Evolutionary conservation across 2,888 invertebrate genomes (phyloP).

Genomic region (Pristionchus japonicus): DNA sequence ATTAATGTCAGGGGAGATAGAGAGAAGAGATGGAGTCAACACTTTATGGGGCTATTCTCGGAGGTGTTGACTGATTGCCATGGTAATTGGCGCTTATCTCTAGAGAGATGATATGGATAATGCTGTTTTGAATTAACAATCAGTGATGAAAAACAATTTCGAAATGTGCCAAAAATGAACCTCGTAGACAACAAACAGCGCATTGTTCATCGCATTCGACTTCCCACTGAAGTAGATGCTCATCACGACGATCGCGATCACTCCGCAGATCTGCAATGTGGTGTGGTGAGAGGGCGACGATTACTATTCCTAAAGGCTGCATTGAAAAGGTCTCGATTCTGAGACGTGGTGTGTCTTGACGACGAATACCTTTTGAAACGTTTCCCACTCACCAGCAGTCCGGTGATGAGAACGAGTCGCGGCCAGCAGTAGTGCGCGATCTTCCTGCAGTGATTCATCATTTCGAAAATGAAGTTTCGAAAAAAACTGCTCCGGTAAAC

Average conservation of each 20-base stretch:
- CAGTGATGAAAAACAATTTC: background rate
- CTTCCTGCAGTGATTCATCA: slow-evolving; percentile 44
- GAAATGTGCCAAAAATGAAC: slow-evolving; percentile 47
- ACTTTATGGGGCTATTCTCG: background rate
- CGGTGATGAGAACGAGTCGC: slow-evolving; percentile 54
- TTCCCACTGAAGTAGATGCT: slow-evolving; percentile 61
- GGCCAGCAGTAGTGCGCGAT: slow-evolving; percentile 58
- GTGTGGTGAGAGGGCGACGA: background rate
- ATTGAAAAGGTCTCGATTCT: background rate
- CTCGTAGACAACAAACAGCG: slow-evolving; percentile 58
- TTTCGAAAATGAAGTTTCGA: too few relatives aligned
- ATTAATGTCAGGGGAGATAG: background rate
- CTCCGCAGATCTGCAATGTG: slow-evolving; percentile 51
- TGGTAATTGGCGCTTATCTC: background rate
- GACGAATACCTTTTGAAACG: background rate
- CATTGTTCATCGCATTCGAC: slow-evolving; percentile 59
- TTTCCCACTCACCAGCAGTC: slow-evolving; percentile 50
- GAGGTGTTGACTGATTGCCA: background rate
- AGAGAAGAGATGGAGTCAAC: background rate
- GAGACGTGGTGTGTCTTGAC: too few relatives aligned
- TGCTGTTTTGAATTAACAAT: too few relatives aligned
- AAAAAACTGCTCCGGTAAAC: too few relatives aligned
- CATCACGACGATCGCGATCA: slow-evolving; percentile 56
- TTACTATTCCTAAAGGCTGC: background rate
- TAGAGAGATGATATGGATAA: background rate